phyloP scores from a whole-genome alignment of 2,888 invertebrate genomes.

The Chrysina gloriosa region DNA sequence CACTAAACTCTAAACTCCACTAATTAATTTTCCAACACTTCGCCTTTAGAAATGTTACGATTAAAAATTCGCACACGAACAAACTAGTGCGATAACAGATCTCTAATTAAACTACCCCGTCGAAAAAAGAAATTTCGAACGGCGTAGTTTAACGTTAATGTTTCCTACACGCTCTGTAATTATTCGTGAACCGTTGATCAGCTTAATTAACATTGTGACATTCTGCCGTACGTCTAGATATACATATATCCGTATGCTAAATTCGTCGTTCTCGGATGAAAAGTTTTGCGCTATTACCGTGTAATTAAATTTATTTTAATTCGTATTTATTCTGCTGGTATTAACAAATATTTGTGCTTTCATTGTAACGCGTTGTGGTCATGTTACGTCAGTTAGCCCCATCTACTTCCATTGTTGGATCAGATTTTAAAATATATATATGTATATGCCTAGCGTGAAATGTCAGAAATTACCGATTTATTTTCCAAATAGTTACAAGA shows the following conservation, averaged over 20 bases:
- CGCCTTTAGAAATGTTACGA: neutral
- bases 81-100: neutral
- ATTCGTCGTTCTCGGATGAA: neutral
- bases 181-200: conserved; percentile 1
- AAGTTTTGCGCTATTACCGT: neutral
- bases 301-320: conserved; percentile 6
- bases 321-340: conserved; percentile 1
- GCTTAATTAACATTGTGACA: conserved; percentile 15
- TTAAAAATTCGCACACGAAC: neutral
- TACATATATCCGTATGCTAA: neutral
- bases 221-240: neutral
- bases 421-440: too few species aligned
- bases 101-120: neutral
- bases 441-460: too few species aligned
- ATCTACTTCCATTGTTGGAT: neutral
- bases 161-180: neutral
- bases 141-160: neutral
- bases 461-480: too few species aligned
- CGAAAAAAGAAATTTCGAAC: neutral
- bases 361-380: neutral
- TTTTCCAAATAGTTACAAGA: too few species aligned
- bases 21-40: conserved; percentile 1
- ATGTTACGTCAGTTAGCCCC: neutral
- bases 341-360: neutral
- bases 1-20: neutral